Base-by-base conservation (phyloP, 2,797 vertebrate species). In the Falco concolor region DNA sequence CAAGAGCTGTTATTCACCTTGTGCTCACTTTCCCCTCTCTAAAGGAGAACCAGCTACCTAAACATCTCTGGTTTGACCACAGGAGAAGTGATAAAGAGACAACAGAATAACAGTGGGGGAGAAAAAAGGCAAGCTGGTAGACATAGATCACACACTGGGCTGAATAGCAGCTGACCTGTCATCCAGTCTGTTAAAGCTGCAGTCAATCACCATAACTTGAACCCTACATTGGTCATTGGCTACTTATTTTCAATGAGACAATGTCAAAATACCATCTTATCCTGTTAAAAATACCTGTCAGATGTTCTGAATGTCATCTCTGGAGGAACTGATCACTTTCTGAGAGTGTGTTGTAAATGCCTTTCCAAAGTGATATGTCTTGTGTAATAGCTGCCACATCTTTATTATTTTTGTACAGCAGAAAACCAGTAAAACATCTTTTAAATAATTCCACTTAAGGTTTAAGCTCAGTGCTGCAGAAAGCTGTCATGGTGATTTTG, bases 401-500 rank as follows among this genome's bases (percentile, higher is more conserved):
- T 67, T 59, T 53, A 38, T 73, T 93, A 53, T 75, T 93, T 87
- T 87, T 81, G 27, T 75, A 28, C 34, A 73, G 20, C 50, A 90
- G 36, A 70, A 95, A 84, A 93, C 10, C 19, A 93, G 25, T 73
- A 70, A 96, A 93, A 73, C 13, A 59, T 70, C 28, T 63, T 91
- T 61, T 94, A 89, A 93, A 87, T 91, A 84, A 81, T 74, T 17
- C 36, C 15, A 59, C 76, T 93, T 93, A 18, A 94, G 77, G 36
- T 88, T 83, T 95, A 96, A 94, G 25, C 50, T 73, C 24, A 45
- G 77, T 93, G 64, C 85, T 87, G 45, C 91, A 72, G 76, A 87
- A 73, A 83, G 36, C 87, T 50, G 56, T 84, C 74, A 67, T 61
- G 34, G 45, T 91, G 44, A 28, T 94, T 96, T 96, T 91, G 27